Percentiles rank a stretch among this genome's conserved stretches.
Evolutionary conservation across 1,140 invertebrate genomes (phyloP).

Genomic region (Hyles vespertilio): DNA sequence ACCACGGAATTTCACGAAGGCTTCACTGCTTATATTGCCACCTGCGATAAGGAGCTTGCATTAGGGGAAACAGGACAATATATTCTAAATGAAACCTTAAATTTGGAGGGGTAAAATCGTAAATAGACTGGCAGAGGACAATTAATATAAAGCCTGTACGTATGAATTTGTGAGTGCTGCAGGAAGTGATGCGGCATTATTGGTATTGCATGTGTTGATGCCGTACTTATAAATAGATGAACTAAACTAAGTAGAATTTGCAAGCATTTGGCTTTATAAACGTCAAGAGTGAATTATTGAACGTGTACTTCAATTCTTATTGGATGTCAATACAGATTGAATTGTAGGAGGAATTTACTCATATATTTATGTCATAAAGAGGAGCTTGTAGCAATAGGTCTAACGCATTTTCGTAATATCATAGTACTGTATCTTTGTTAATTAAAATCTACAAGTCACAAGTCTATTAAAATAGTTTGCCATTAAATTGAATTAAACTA

Average conservation of each 20-base stretch:
- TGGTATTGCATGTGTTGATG: conserved; percentile 20
- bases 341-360: no score
- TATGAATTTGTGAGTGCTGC: conserved; percentile 36
- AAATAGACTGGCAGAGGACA: conserved; percentile 19
- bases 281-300: no score
- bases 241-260: neutral
- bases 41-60: conserved; percentile 45
- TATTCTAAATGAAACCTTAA: conserved; percentile 23
- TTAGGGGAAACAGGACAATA: conserved; percentile 26
- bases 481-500: no score
- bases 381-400: no score
- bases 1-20: conserved; percentile 31
- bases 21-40: conserved; percentile 35
- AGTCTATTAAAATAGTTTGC: no score
- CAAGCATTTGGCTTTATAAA: no score
- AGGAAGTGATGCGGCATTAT: conserved; percentile 36
- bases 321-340: no score
- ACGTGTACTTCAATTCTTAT: no score
- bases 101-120: conserved; percentile 12
- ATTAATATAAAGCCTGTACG: conserved; percentile 24
- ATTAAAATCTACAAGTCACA: no score
- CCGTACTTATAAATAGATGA: neutral
- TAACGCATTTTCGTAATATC: no score
- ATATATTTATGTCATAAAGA: no score
- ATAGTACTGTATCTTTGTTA: no score